Conservation (phyloP, 2,888 invertebrate species). For the Hoplodrina ambigua region DNA sequence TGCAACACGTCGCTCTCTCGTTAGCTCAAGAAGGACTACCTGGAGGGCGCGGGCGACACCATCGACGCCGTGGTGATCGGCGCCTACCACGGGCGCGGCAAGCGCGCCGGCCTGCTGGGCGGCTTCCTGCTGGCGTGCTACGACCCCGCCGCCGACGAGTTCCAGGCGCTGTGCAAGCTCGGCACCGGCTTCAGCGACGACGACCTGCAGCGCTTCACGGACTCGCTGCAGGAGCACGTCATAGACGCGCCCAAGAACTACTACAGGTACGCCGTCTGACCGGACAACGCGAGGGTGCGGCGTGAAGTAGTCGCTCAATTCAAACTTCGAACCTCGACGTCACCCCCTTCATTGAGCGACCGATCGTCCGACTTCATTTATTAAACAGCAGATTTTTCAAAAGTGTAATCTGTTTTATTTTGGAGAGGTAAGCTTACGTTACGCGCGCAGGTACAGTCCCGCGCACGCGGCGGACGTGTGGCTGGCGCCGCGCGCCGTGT, state of each 20-base stretch:
- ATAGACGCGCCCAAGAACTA: slow-evolving; percentile 94
- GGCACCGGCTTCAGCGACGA: slow-evolving; percentile 99
- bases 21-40: slow-evolving; percentile 98
- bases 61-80: slow-evolving; percentile 98
- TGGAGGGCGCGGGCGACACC: slow-evolving; percentile 99
- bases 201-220: slow-evolving; percentile 94
- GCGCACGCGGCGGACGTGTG: slow-evolving; percentile 95
- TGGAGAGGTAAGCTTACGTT: too few relatives aligned
- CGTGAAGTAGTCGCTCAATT: too few relatives aligned
- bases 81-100: slow-evolving; percentile 97
- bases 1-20: too few relatives aligned
- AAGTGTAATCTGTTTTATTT: too few relatives aligned
- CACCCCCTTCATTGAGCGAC: too few relatives aligned
- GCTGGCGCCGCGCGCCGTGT: slow-evolving; percentile 96
- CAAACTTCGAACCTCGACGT: too few relatives aligned
- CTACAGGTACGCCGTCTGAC: slow-evolving; percentile 92
- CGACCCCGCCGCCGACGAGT: slow-evolving; percentile 96
- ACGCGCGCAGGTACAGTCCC: slow-evolving; percentile 92
- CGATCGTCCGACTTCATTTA: too few relatives aligned
- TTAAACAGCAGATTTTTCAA: too few relatives aligned
- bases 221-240: slow-evolving; percentile 93
- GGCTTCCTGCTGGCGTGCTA: slow-evolving; percentile 98
- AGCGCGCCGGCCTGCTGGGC: slow-evolving; percentile 97
- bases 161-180: slow-evolving; percentile 94
- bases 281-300: too few relatives aligned